phyloP scores from a whole-genome alignment of 2,113 vertebrate genomes.

The Calyptommatus sinebrachiatus region DNA sequence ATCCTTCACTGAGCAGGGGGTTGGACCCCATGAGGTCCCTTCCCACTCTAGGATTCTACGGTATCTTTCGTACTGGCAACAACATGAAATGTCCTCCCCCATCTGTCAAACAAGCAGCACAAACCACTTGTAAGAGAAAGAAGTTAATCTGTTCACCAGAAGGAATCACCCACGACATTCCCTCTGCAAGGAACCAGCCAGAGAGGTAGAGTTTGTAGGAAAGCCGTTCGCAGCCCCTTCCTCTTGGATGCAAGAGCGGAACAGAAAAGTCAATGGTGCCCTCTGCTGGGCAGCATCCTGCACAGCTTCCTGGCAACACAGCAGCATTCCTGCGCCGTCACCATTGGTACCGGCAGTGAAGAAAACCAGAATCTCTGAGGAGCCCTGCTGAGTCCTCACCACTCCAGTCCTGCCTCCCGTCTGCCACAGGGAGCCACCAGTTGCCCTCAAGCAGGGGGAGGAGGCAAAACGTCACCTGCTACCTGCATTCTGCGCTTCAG shows the following conservation, averaged over 20 bases:
- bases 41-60: too few species aligned
- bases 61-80: too few species aligned
- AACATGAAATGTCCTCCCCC: background rate
- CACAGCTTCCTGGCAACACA: background rate
- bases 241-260: background rate
- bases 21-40: too few species aligned
- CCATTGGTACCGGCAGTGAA: too few species aligned
- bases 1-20: too few species aligned
- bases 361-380: background rate
- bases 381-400: background rate
- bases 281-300: conserved; percentile 65
- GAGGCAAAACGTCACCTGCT: background rate
- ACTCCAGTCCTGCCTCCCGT: background rate
- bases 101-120: conserved; percentile 12
- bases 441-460: too few species aligned
- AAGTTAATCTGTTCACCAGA: background rate
- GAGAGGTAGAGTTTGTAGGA: background rate
- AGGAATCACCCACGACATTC: background rate
- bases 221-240: conserved; percentile 16
- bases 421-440: too few species aligned
- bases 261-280: conserved; percentile 61
- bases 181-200: accelerated
- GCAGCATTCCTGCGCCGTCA: too few species aligned
- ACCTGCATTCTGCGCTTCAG: background rate
- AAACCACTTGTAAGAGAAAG: background rate